Base-by-base conservation (phyloP, 1,140 invertebrate species). In the Euglossa dilemma region DNA sequence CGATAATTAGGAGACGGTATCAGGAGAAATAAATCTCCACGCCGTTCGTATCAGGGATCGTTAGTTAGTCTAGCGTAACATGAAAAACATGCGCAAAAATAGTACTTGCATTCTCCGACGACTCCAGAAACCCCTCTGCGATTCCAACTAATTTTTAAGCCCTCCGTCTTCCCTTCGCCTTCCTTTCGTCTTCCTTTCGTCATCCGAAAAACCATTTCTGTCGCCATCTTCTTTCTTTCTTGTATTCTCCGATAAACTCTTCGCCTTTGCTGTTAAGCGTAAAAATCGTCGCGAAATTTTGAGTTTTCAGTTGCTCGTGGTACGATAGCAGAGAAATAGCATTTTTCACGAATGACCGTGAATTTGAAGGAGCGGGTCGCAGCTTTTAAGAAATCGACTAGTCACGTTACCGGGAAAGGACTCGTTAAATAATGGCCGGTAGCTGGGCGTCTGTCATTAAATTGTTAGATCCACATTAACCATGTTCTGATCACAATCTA, bases 381-480 rank as follows among this genome's bases (percentile, higher is more conserved):
- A 28, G 77, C 50, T 85, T 84, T 85, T 81, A 74, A 59, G 43
- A 83, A 70, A 85, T 85, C 59, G 79, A 87, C 91, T 69, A 83
- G 90, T 91, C 91, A 91, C 88, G 91, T 82, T 86, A 83, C 70
- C 28, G 57, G 69, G 80, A 78, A 80, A 70, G 84, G 85, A 85
- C 63, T 89, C 85, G 88, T 81, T 91, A 90, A 91, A 92, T 92
- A 91, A 89, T 82, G 91, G 85, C 83, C 89, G 86, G 89, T 84
- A 73, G 88, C 75, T 89, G 88, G 90, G 88, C 78, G 91, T 80
- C 92, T 86, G 85, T 93, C 90, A 92, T 93, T 93, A 93, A 92
- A 93, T 93, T 85, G 91, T 93, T 93, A 93, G 88, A 91, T 89
- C 89, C 91, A 83, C 92, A 92, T 93, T 93, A 93, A 90, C 89